These are phyloP conservation scores for Andrena minutula DNA, from an alignment of 2,888 invertebrate genomes.

Conservation along the genomic window DNA sequence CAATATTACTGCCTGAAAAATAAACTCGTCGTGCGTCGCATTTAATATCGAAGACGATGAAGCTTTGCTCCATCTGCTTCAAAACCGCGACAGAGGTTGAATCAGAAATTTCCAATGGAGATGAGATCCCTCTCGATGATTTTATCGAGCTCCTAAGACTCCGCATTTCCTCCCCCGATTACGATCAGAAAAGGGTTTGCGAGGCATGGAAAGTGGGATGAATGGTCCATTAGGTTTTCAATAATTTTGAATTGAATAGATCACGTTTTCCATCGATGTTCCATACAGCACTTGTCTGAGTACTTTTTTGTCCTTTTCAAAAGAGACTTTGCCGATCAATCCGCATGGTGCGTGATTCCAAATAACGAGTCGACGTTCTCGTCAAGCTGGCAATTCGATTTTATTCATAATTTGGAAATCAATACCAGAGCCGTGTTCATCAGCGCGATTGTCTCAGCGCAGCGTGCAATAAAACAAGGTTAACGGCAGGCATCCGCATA, in stretches of 20 bases:
- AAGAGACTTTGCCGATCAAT: neutral
- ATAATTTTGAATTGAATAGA: neutral
- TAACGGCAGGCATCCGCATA: neutral
- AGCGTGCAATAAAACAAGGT: neutral
- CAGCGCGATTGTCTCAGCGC: slow-evolving; percentile 10
- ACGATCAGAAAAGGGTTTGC: slow-evolving; percentile 13
- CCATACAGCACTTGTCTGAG: neutral
- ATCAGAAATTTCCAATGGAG: slow-evolving; percentile 4
- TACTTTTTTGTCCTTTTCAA: neutral
- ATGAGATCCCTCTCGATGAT: slow-evolving; percentile 5
- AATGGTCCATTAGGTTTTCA: neutral
- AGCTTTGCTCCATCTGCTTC: neutral
- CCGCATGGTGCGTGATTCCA: neutral
- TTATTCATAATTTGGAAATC: slow-evolving; percentile 31
- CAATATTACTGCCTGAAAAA: neutral
- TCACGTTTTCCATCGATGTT: neutral
- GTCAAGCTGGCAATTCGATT: slow-evolving; percentile 25
- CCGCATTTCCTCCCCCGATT: neutral
- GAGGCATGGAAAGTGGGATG: neutral
- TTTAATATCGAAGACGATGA: neutral
- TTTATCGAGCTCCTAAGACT: neutral
- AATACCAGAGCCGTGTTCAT: slow-evolving; percentile 21
- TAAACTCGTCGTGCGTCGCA: slow-evolving; percentile 1
- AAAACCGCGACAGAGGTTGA: neutral
- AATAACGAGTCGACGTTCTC: slow-evolving; percentile 7